Evolutionary conservation across 2,113 vertebrate genomes (phyloP), one percentile per base, ranked within the genome.

Genomic region (Vombatus ursinus): DNA sequence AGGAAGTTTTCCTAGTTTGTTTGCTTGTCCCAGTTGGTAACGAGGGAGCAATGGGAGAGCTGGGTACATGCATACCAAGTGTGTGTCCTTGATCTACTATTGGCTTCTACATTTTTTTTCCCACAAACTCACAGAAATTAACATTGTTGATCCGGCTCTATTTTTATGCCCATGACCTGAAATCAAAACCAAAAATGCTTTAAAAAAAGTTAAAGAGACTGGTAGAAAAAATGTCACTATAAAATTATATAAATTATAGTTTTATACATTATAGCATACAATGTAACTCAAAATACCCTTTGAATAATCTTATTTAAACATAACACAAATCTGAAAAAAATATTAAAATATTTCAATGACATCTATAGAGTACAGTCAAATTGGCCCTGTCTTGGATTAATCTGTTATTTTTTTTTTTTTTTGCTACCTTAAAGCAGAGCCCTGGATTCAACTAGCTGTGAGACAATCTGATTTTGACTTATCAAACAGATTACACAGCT

Each of bases 11-110:
- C 31, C 44, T 90, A 22, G 1, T 22, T 19, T 26, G 25, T 0
- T 3, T 51, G 6, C 14, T 52, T 28, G 1, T 12, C 8, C 0
- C 4, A 6, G 26, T 9, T 26, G 2, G n/a, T 22, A 44, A 48
- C 2, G 3, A n/a, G 37, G 61, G 61, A n/a, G 3, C 37, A n/a
- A n/a, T 77, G 37, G 31, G 61, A n/a, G 31, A 77, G 7, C 14
- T n/a, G 16, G 0, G 9, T 5, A 50, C 0, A 28, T 90, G 0
- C 37, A 54, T 10, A 90, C 52, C 53, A 52, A 89, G 89, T 49
- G 68, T 77, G 37, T n/a, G 37, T n/a, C 68, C 14, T 77, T 77
- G 19, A 77, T n/a, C 5, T 19, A 77, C 16, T n/a, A n/a, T 19
- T n/a, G 68, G 68, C 14, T n/a, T n/a, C 3, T 1, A 77, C 14